phyloP scores from a whole-genome alignment of 2,888 invertebrate species.

The Linnaemya tessellans region DNA sequence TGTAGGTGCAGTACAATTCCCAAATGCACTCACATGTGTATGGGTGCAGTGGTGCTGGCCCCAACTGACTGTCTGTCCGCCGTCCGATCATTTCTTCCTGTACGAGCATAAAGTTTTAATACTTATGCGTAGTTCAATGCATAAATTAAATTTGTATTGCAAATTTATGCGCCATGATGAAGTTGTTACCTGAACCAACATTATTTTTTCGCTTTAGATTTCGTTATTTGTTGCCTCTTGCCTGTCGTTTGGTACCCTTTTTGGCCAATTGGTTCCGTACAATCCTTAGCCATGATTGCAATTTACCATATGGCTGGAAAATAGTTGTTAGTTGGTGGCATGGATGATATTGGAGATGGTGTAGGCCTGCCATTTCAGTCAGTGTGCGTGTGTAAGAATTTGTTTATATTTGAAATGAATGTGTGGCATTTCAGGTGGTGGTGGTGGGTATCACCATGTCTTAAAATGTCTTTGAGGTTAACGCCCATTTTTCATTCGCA shows the following conservation, averaged over 20 bases:
- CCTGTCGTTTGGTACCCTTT: constrained; percentile 19
- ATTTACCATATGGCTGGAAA: constrained; percentile 70
- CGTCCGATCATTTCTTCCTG: constrained; percentile 36
- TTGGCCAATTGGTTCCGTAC: constrained; percentile 25
- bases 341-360: constrained; percentile 41
- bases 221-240: constrained; percentile 59
- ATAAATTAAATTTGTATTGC: constrained; percentile 82
- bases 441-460: constrained; percentile 70
- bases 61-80: constrained; percentile 29
- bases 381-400: constrained; percentile 39
- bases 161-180: constrained; percentile 82
- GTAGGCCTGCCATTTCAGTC: constrained; percentile 50
- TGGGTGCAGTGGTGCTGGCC: constrained; percentile 11
- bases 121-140: constrained; percentile 74
- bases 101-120: constrained; percentile 58
- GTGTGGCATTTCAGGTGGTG: constrained; percentile 72
- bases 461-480: constrained; percentile 71
- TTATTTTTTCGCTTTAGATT: constrained; percentile 76
- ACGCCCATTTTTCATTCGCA: constrained; percentile 71
- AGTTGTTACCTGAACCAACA: constrained; percentile 83
- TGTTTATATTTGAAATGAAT: constrained; percentile 45
- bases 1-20: constrained; percentile 65
- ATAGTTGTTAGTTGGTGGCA: constrained; percentile 62
- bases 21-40: constrained; percentile 44
- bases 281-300: constrained; percentile 57